Base-by-base conservation (phyloP, 1,140 invertebrate genomes). In the Batillaria attramentaria region DNA sequence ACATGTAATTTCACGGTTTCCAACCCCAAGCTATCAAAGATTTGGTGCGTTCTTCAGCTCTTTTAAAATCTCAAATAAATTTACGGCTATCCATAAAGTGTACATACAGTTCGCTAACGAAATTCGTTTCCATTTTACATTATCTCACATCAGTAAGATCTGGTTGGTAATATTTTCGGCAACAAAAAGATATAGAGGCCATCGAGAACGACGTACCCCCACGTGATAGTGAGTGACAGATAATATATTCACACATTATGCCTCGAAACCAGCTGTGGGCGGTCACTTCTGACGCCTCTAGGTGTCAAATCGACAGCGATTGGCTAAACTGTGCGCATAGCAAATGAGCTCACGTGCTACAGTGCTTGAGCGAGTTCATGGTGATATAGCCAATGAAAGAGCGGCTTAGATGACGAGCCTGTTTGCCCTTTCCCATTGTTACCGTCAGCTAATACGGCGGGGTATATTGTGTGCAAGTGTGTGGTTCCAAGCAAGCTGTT, bases 341-440 rank as follows among this genome's bases (percentile, higher is more conserved):
- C 72, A 79, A 85, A 86, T 83, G 70, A 87, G 77, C 81, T 84
- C 86, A 87, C 87, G 86, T 88, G 85, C 84, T 77, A 78, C 73
- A 80, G 69, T 75, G 50, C 81, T 82, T 80, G 81, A 84, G 81
- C 80, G 83, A 78, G 77, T 86, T 88, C 82, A 84, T 85, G 85
- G 83, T 83, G 85, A 89, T 88, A 84, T 85, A 84, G 87, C 87
- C 87, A 89, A 89, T 89, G 87, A 88, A 79, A 77, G 78, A 50
- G 57, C 70, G 62, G 70, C 60, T 79, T 37, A 73, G 70, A 75
- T 73, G 78, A 74, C 78, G 60, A 72, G 72, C 41, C 37, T 79
- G 60, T 73, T 79, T 79, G 70, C 78, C 57, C 70, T 72, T 43
- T 72, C 70, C 78, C 70, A 74, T 79, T 74, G 72, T 79, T 74